A percentile compares a stretch with the other conserved stretches of the same genome.
phyloP scores from a whole-genome alignment of 2,797 vertebrate genomes.

The Diplodus puntazzo region DNA sequence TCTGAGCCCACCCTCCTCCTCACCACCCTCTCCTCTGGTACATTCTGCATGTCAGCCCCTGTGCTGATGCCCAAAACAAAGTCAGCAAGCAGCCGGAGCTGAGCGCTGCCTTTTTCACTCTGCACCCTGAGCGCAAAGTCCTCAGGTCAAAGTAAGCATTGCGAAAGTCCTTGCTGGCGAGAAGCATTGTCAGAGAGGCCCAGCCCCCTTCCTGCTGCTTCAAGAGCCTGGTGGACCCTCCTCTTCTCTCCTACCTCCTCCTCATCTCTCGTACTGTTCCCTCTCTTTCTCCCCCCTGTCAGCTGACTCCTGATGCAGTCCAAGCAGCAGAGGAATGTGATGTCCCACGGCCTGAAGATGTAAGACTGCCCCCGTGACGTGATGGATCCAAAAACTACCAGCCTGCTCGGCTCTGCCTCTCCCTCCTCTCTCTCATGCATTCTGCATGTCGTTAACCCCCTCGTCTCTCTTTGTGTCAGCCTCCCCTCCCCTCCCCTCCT shows the following conservation, averaged over 20 bases:
- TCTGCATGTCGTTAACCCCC: constrained; percentile 50
- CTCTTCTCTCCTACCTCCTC: constrained; percentile 47
- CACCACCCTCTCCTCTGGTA: constrained; percentile 55
- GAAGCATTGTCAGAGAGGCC: constrained; percentile 47
- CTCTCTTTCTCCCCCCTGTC: constrained; percentile 21
- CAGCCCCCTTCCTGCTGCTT: constrained; percentile 50
- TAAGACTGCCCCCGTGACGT: constrained; percentile 4
- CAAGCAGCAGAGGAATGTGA: constrained; percentile 36
- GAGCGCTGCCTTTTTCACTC: not conserved
- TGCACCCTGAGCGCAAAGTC: constrained; percentile 37
- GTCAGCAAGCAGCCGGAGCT: constrained; percentile 1
- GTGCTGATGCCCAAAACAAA: constrained; percentile 1
- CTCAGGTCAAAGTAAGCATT: constrained; percentile 54
- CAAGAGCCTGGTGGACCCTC: constrained; percentile 30
- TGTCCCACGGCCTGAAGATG: constrained; percentile 24
- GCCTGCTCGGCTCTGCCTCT: not conserved
- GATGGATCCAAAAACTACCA: constrained; percentile 35
- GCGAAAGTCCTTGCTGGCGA: constrained; percentile 30
- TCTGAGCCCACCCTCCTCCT: not conserved
- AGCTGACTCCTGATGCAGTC: constrained; percentile 47
- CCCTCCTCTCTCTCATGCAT: constrained; percentile 69
- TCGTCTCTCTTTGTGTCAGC: constrained; percentile 39
- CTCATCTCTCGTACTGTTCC: constrained; percentile 26
- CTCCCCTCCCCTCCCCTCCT: constrained; percentile 2
- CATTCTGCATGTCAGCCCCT: constrained; percentile 57